Evolutionary conservation across 1,140 invertebrate species (phyloP), one percentile per base, ranked within the genome.

Genomic region (Anoplophora glabripennis): DNA sequence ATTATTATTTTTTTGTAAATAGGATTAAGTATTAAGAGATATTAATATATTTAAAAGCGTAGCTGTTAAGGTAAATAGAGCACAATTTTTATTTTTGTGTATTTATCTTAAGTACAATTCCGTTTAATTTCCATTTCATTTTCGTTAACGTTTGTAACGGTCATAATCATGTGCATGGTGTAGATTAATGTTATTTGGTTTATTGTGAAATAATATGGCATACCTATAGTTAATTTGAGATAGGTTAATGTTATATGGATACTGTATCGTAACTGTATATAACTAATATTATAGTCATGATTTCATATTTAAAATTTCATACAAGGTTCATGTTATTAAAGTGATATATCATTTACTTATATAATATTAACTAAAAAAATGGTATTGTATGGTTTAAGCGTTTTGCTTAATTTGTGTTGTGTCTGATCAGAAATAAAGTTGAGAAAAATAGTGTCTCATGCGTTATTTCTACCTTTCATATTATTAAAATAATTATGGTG

Each of bases 401-500:
- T 18, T 54, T 54, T 45, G 53, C 53, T 54, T 54, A 12, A 42
- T 54, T 54, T 54, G 53, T 54, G 53, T 54, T 54, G 53, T 54
- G 37, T 53, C 36, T 44, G 40, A 54, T 45, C 11, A 54, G 11
- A 17, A 49, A 54, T 40, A 53, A 53, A 51, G 35, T 37, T 51
- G 48, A 15, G 35, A 34, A 51, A 51, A 37, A 28, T 28, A 28
- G 21, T 28, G 21, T 28, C 5, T 5, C 5, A 5, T 28, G 5
- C 5, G 5, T 28, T 28, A 28, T 28, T 28, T 3, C 5, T 28
- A 28, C 21, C 21, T 28, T 28, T 28, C 21, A 3, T 28, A 28
- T 5, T 2, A 28, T 5, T 28, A 28, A 28, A n/a, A n/a, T n/a
- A n/a, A n/a, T n/a, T n/a, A n/a, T n/a, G n/a, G n/a, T n/a, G n/a